Percentiles rank a stretch among this genome's conserved stretches.
These are phyloP conservation scores for Machimus rusticus DNA, from an alignment of 2,888 invertebrate genomes.

Conservation along the genomic window DNA sequence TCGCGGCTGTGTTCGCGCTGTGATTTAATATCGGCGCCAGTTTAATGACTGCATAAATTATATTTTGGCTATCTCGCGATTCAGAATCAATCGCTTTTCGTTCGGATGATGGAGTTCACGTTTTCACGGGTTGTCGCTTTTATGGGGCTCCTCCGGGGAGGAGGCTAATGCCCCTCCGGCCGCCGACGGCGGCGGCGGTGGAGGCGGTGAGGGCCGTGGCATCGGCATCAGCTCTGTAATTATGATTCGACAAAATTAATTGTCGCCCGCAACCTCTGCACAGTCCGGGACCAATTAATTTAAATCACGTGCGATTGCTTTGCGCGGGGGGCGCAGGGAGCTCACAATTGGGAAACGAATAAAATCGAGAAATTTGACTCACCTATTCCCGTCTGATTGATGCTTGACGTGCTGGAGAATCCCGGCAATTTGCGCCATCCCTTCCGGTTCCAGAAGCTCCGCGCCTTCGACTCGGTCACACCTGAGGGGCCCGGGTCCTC, in stretches of 20 bases:
- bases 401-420: conserved; percentile 74
- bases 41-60: conserved; percentile 32
- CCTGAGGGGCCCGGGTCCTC: conserved; percentile 57
- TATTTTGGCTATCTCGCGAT: background rate
- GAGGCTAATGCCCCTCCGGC: background rate
- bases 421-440: conserved; percentile 81
- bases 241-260: conserved; percentile 6
- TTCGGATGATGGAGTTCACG: background rate
- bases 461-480: conserved; percentile 58
- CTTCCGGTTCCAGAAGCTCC: conserved; percentile 75
- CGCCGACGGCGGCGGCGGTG: background rate
- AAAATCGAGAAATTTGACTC: conserved; percentile 58
- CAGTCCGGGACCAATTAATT: background rate
- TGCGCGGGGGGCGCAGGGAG: background rate
- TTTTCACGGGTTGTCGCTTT: conserved; percentile 22
- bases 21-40: conserved; percentile 17
- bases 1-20: background rate
- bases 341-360: background rate
- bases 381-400: conserved; percentile 75
- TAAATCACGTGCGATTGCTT: background rate
- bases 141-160: background rate
- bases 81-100: conserved; percentile 2
- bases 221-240: background rate
- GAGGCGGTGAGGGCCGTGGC: too few relatives aligned
- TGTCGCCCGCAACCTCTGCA: background rate